Conservation (phyloP, 2,888 invertebrate species). For the Philhelius pedissequus region DNA sequence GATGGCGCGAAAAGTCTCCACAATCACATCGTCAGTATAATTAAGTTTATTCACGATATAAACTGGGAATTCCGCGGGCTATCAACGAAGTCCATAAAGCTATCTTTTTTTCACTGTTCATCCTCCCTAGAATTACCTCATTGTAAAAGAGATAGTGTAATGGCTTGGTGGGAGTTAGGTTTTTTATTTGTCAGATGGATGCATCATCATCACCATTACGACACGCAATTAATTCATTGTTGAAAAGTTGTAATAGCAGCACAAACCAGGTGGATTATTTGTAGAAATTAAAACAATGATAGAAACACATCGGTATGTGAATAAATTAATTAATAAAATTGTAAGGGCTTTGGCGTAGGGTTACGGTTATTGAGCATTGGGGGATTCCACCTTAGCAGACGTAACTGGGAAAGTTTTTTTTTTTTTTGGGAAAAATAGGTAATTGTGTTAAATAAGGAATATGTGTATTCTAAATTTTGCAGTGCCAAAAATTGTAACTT, state of each 20-base stretch:
- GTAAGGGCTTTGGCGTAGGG: neutral
- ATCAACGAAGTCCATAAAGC: slow-evolving; percentile 12
- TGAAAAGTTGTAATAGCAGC: slow-evolving; percentile 2
- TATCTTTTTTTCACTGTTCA: slow-evolving; percentile 3
- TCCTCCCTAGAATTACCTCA: slow-evolving; percentile 52
- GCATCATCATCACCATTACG: slow-evolving; percentile 51
- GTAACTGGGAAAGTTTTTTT: neutral
- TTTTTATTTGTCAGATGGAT: slow-evolving; percentile 13
- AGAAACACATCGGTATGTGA: neutral
- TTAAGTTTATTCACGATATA: slow-evolving; percentile 62
- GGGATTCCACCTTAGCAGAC: slow-evolving; percentile 10
- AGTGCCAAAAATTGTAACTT: no score
- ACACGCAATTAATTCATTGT: slow-evolving; percentile 33
- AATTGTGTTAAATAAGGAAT: neutral
- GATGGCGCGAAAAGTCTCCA: slow-evolving; percentile 19
- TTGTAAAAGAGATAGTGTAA: slow-evolving; percentile 3
- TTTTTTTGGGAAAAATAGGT: neutral
- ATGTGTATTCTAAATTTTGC: neutral
- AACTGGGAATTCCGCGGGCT: slow-evolving; percentile 62
- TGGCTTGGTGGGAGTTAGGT: slow-evolving; percentile 10
- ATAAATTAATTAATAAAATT: slow-evolving; percentile 10
- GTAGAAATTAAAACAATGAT: neutral
- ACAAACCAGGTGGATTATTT: slow-evolving; percentile 17
- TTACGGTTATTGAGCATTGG: slow-evolving; percentile 25
- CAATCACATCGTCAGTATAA: slow-evolving; percentile 13